Percentiles rank a stretch among this genome's conserved stretches.
phyloP scores from a whole-genome alignment of 2,113 vertebrate species.

The Mellivora capensis region DNA sequence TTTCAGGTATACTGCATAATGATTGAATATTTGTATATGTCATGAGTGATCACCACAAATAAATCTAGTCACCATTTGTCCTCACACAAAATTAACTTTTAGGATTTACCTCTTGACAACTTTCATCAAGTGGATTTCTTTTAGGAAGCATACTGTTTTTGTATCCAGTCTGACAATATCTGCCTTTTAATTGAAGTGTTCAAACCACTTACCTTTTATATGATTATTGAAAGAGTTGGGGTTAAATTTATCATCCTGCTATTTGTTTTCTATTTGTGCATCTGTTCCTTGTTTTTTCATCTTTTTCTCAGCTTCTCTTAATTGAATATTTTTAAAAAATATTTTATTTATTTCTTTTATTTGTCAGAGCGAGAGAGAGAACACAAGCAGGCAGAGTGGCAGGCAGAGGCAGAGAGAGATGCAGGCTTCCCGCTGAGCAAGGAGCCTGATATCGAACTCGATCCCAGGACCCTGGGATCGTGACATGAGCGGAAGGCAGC shows the following conservation, averaged over 20 bases:
- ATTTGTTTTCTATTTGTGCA: neutral
- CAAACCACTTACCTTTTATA: neutral
- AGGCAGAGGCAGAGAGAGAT: too few relatives aligned
- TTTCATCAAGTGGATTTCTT: neutral
- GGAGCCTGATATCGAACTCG: too few relatives aligned
- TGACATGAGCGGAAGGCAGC: too few relatives aligned
- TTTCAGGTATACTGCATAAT: neutral
- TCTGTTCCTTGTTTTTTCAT: neutral
- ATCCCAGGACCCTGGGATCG: too few relatives aligned
- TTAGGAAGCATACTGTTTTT: neutral
- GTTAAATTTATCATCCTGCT: neutral
- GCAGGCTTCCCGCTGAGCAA: too few relatives aligned
- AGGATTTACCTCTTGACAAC: neutral
- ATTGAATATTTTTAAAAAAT: neutral
- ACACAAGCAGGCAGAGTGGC: too few relatives aligned
- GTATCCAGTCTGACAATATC: neutral
- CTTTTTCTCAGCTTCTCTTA: neutral
- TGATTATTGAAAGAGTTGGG: neutral
- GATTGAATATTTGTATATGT: neutral
- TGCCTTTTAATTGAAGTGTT: neutral
- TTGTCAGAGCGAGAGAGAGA: too few relatives aligned
- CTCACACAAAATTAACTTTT: neutral
- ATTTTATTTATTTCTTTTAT: too few relatives aligned
- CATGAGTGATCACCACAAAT: neutral
- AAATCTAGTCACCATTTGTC: neutral